Evolutionary conservation across 2,797 vertebrate species (phyloP).

Genomic region (Gastrophryne carolinensis): DNA sequence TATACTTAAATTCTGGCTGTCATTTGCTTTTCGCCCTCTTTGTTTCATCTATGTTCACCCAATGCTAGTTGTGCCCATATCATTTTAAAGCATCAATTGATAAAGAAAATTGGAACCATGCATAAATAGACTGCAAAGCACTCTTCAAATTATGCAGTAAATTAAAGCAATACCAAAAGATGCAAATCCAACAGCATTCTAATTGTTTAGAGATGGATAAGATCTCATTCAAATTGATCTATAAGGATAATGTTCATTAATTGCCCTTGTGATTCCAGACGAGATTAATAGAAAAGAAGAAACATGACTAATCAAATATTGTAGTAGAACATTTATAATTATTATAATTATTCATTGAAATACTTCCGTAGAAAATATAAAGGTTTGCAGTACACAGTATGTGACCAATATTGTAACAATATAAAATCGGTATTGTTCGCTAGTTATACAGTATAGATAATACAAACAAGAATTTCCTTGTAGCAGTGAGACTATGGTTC

Average conservation of each 20-base stretch:
- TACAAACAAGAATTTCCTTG: background rate
- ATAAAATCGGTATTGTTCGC: no score
- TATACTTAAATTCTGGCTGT: background rate
- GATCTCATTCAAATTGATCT: conserved; percentile 12
- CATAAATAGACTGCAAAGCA: conserved; percentile 36
- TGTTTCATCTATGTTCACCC: conserved; percentile 21
- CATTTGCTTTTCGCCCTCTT: background rate
- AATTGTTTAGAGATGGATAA: background rate
- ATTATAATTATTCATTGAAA: no score
- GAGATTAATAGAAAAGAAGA: background rate
- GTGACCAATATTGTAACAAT: no score
- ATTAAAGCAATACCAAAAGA: conserved; percentile 6
- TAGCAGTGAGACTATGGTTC: no score
- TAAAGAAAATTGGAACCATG: conserved; percentile 42
- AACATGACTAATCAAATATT: background rate
- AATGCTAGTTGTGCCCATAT: conserved; percentile 13
- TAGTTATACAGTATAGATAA: background rate
- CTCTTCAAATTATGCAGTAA: conserved; percentile 32
- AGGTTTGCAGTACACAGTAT: no score
- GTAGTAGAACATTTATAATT: no score
- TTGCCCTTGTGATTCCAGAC: background rate
- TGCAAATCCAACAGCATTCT: conserved; percentile 2
- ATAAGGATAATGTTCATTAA: conserved; percentile 17
- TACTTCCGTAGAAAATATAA: no score
- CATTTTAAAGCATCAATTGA: conserved; percentile 18